Base-by-base conservation (phyloP, 2,797 vertebrate species). In the Graptemys geographica region DNA sequence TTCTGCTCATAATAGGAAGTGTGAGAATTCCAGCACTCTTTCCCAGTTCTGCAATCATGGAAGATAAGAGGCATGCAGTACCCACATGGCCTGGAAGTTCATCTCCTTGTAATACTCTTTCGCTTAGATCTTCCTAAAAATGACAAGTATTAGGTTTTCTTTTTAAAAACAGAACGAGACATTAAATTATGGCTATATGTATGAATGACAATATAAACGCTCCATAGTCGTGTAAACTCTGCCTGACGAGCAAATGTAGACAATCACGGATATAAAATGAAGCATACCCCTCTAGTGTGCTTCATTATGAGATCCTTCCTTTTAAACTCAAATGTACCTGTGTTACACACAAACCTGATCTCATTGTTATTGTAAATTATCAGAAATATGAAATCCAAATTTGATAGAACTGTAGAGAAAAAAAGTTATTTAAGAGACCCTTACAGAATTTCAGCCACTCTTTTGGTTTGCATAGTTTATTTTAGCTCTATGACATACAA, bases 1-100 rank as follows among this genome's bases (percentile, higher is more conserved):
- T 99, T 87, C 99, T 98, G 92, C 98, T 99, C 99, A 99, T 99
- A 91, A 99, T 99, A 80, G 99, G 99, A 88, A 99, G 99, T 0
- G 99, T 99, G 41, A 98, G 98, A 62, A 99, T 86, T 18, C 99
- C 99, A 28, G 95, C 98, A 83, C 99, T 99, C 95, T 98, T 99
- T 11, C 99, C 99, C 0, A 93, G 98, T 96, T 99, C 99, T 16
- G 95, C 93, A 94, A 99, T 99, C 13, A 98, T 98, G 59, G 99
- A 99, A 4, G 99, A 99, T 47, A 99, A 98, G 74, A 99, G 99
- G 94, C 99, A 99, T 12, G 99, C 99, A 49, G 99, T 99, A 79
- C 99, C 99, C 57, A 99, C 99, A 0, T 99, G 98, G 10, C 99
- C 99, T 8, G 99, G 99, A 72, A 98, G 98, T 23, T 95, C 86